phyloP scores from a whole-genome alignment of 2,113 vertebrate genomes.

The Cephalophus harveyi region DNA sequence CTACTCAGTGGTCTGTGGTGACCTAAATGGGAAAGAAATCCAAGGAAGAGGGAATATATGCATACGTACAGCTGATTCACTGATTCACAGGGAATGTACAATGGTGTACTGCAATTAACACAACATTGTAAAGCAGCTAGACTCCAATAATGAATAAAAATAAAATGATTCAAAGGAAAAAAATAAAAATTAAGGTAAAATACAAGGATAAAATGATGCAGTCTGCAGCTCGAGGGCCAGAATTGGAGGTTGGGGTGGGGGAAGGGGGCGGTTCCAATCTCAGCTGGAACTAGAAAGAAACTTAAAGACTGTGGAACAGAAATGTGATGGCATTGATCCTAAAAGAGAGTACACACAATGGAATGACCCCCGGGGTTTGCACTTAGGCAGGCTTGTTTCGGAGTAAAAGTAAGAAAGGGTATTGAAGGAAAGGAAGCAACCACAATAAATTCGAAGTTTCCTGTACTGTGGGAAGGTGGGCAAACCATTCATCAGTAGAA shows the following conservation, averaged over 20 bases:
- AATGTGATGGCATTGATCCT: fast-evolving
- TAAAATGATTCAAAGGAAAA: not conserved
- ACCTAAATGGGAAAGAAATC: not conserved
- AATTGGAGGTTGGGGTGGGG: not conserved
- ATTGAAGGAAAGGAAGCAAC: not conserved
- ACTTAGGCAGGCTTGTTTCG: not conserved
- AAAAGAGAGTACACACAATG: not conserved
- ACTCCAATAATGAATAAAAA: not conserved
- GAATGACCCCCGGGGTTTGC: not conserved
- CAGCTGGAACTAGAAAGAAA: not conserved
- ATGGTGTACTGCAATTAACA: not conserved
- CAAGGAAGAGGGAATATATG: not conserved
- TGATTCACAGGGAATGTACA: not conserved
- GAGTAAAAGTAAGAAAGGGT: not conserved
- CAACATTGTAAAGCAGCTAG: not conserved
- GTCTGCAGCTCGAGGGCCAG: not conserved
- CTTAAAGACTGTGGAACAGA: not conserved
- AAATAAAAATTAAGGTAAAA: not conserved
- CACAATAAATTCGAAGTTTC: not conserved
- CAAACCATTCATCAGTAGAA: not conserved
- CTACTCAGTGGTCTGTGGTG: not conserved
- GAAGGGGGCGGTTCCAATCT: not conserved
- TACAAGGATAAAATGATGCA: not conserved
- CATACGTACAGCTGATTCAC: not conserved
- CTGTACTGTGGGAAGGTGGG: not conserved